Base-by-base conservation (phyloP, 2,888 invertebrate species). In the Sesamia inferens region DNA sequence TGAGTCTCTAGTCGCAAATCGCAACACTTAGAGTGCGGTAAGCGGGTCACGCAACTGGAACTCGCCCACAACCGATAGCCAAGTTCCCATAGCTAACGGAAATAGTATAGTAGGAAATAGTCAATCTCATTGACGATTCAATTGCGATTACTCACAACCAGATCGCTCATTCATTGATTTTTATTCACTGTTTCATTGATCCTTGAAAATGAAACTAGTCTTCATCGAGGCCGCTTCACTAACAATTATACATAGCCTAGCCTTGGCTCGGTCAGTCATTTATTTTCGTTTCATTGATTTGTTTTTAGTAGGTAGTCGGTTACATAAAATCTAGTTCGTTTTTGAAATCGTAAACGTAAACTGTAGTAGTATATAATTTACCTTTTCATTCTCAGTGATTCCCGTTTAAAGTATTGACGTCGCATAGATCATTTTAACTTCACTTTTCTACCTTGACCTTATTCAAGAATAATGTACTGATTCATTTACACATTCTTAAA, bases 41-140 rank as follows among this genome's bases (percentile, higher is more conserved):
- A 92, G 89, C 91, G 90, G 94, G 94, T 94, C 94, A 93, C 88
- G 88, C 92, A 92, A 92, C 93, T 91, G 87, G 85, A 84, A 83
- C 89, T 89, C 91, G 91, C 91, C 92, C 89, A 91, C 92, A 87
- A 78, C 83, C 87, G 88, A 90, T 87, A 88, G 77, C 83, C 81
- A 84, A 88, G 87, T 91, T 91, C 89, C 86, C 90, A 91, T 78
- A 85, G 81, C 86, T 88, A 89, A 90, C 93, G 93, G 93, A 93
- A 93, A 94, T 74, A 59, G 58, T 67, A 59, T 39, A 74, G 67
- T 67, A 59, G 92, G 93, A 93, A 93, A 94, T 92, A 93, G 90
- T 90, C 86, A 78, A 57, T 69, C 87, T 90, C 89, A 90, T 88
- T 91, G 89, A 83, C 88, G 89, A 91, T 90, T 89, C 90, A 90